These are phyloP conservation scores for Caenorhabditis sp. DNA, from an alignment of 2,888 invertebrate genomes.

Conservation along the genomic window DNA sequence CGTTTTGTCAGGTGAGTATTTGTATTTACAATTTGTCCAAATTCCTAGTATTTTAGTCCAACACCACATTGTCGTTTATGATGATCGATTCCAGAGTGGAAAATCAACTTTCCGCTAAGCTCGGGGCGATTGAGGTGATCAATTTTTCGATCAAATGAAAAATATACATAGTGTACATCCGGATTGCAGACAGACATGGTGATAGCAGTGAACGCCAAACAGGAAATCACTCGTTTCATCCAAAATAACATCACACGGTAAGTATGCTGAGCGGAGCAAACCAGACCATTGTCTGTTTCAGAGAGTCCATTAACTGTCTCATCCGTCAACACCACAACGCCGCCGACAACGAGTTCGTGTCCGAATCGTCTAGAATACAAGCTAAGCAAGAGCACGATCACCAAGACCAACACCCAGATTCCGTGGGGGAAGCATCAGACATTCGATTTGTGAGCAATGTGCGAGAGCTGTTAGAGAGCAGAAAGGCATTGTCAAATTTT, in stretches of 20 bases:
- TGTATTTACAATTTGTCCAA: background rate
- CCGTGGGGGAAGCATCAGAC: constrained; percentile 23
- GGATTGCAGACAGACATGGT: constrained; percentile 44
- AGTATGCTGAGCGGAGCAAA: background rate
- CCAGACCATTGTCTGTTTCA: constrained; percentile 5
- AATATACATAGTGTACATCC: no score
- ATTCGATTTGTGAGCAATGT: constrained; percentile 19
- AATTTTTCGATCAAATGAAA: background rate
- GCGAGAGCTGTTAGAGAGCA: constrained; percentile 1
- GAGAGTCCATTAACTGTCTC: constrained; percentile 37
- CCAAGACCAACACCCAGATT: background rate
- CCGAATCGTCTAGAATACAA: constrained; percentile 25
- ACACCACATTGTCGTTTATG: constrained; percentile 42
- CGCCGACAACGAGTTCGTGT: constrained; percentile 44
- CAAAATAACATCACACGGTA: constrained; percentile 34
- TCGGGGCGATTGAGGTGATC: constrained; percentile 29
- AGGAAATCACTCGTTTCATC: constrained; percentile 40
- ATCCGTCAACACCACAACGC: constrained; percentile 54
- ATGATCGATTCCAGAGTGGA: constrained; percentile 28
- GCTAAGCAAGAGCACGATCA: background rate
- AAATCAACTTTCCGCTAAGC: constrained; percentile 22
- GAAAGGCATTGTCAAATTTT: constrained; percentile 8
- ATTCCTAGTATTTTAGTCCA: constrained; percentile 15
- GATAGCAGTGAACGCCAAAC: constrained; percentile 31
- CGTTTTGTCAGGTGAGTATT: constrained; percentile 36